phyloP scores from a whole-genome alignment of 2,113 vertebrate species.

The Caloenas nicobarica region DNA sequence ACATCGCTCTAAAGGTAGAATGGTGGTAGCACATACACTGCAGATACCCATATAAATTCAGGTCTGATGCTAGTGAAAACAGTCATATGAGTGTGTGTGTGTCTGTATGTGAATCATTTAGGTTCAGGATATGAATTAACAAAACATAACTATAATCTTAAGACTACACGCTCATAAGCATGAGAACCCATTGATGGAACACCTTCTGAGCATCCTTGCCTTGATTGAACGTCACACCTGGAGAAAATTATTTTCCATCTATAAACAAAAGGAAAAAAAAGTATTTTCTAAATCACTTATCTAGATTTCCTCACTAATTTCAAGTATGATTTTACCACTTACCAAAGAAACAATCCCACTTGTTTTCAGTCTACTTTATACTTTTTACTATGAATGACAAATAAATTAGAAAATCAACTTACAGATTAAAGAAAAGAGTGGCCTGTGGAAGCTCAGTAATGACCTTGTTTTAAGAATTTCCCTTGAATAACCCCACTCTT shows the following conservation, averaged over 20 bases:
- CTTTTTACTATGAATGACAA: background rate
- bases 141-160: background rate
- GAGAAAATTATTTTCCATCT: background rate
- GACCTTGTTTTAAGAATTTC: slow-evolving; percentile 47
- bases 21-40: background rate
- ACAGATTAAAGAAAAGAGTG: slow-evolving; percentile 44
- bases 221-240: background rate
- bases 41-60: background rate
- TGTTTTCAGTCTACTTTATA: background rate
- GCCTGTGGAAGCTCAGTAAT: slow-evolving; percentile 40
- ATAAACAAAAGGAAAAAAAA: background rate
- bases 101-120: background rate
- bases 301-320: background rate
- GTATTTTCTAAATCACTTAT: background rate
- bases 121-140: background rate
- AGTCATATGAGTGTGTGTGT: background rate
- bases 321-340: background rate
- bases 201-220: background rate
- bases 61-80: background rate
- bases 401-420: slow-evolving; percentile 44
- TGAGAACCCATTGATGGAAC: background rate
- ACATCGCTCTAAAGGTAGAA: background rate
- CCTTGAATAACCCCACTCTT: slow-evolving; percentile 30
- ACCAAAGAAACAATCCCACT: background rate
- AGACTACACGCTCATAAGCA: background rate